A percentile compares a stretch with the other conserved stretches of the same genome.
phyloP scores from a whole-genome alignment of 2,797 vertebrate genomes.

The Takifugu ocellatus region DNA sequence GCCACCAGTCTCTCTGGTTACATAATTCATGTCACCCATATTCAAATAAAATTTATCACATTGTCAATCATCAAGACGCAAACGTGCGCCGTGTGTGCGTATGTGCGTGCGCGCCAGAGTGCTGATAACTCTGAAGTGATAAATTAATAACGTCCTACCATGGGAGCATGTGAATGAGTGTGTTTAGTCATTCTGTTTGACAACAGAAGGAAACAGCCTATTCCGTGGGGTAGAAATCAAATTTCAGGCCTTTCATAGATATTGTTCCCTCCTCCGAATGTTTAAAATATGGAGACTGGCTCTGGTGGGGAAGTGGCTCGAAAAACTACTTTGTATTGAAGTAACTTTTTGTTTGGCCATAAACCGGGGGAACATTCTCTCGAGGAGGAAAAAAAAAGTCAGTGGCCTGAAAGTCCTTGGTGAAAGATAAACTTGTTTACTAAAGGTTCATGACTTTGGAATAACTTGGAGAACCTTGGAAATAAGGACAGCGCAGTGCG shows the following conservation, averaged over 20 bases:
- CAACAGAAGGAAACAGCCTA: constrained; percentile 77
- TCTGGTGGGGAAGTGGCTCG: constrained; percentile 53
- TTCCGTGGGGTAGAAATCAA: constrained; percentile 71
- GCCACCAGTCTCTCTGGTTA: constrained; percentile 71
- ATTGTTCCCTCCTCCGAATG: constrained; percentile 67
- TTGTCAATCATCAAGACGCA: constrained; percentile 76
- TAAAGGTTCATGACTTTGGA: constrained; percentile 24
- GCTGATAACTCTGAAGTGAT: constrained; percentile 73
- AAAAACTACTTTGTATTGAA: constrained; percentile 43
- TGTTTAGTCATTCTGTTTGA: constrained; percentile 85
- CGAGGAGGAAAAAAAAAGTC: constrained; percentile 28
- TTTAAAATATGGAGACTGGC: constrained; percentile 65
- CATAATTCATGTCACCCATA: constrained; percentile 81
- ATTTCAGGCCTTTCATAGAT: constrained; percentile 71
- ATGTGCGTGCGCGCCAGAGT: constrained; percentile 39
- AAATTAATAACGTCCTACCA: constrained; percentile 77
- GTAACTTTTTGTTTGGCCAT: constrained; percentile 64
- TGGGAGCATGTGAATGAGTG: constrained; percentile 77
- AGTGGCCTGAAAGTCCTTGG: constrained; percentile 38
- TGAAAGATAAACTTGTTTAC: constrained; percentile 34
- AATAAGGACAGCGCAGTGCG: constrained; percentile 15
- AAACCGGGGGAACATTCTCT: constrained; percentile 41
- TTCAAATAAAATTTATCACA: constrained; percentile 82
- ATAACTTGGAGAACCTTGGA: constrained; percentile 32
- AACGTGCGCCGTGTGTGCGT: constrained; percentile 34